Conservation (phyloP, 2,113 vertebrate species). For the Neopipo cinnamomea region DNA sequence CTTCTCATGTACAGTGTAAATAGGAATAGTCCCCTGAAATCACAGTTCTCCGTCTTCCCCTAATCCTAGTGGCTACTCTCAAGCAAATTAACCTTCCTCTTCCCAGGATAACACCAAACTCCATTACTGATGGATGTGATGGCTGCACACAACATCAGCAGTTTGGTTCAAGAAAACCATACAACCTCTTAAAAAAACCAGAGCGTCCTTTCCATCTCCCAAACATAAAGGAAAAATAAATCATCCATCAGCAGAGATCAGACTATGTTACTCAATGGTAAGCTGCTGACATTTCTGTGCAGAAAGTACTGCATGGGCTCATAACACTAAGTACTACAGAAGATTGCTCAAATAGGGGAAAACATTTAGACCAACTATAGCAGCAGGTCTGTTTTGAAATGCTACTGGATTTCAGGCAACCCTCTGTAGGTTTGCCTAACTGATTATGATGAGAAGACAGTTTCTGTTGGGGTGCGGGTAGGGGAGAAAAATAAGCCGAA, state of each 20-base stretch:
- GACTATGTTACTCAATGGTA: not conserved
- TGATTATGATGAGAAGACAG: not conserved
- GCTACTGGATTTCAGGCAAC: not conserved
- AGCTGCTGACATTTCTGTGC: not conserved
- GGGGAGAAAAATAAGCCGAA: not conserved
- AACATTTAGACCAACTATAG: not conserved
- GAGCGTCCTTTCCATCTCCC: not conserved
- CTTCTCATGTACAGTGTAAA: not conserved
- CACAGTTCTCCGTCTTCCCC: not conserved
- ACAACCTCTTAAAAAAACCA: not conserved
- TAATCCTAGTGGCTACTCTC: not conserved
- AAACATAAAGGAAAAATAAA: not conserved
- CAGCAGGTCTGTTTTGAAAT: slow-evolving; percentile 32
- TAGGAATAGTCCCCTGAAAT: not conserved
- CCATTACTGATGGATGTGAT: not conserved
- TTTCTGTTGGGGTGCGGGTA: not conserved
- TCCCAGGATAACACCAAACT: not conserved
- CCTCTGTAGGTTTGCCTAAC: not conserved
- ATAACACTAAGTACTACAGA: not conserved
- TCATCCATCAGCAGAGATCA: not conserved
- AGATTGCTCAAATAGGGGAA: not conserved
- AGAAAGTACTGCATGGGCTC: not conserved
- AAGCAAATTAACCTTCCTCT: not conserved
- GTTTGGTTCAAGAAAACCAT: not conserved
- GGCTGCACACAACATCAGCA: not conserved